These are phyloP conservation scores for Sebastes nivosus DNA, from an alignment of 2,797 vertebrate species.

Conservation along the genomic window DNA sequence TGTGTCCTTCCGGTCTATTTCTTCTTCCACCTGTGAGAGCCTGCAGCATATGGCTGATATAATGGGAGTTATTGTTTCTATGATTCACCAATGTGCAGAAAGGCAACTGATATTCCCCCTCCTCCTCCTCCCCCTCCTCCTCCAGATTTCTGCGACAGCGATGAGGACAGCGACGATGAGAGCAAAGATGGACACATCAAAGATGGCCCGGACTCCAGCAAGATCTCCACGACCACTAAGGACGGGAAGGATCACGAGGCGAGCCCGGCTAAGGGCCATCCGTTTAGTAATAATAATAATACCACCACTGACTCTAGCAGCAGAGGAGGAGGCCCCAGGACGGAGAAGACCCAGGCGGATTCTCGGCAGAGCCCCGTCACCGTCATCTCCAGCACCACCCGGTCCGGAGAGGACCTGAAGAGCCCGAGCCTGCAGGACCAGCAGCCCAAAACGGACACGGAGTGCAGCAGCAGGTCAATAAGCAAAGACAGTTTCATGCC, in stretches of 20 bases:
- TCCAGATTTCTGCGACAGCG: conserved; percentile 93
- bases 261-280: conserved; percentile 79
- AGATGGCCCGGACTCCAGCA: conserved; percentile 88
- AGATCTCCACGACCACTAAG: conserved; percentile 92
- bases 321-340: conserved; percentile 79
- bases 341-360: conserved; percentile 89
- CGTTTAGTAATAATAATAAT: conserved; percentile 54
- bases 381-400: conserved; percentile 92
- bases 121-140: neutral
- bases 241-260: conserved; percentile 84
- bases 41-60: no score
- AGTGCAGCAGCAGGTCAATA: conserved; percentile 79
- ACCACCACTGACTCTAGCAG: conserved; percentile 67
- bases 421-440: conserved; percentile 81
- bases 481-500: conserved; percentile 90
- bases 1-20: neutral
- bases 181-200: conserved; percentile 90
- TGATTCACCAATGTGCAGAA: neutral
- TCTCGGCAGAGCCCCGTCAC: conserved; percentile 92
- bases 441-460: conserved; percentile 83
- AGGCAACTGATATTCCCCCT: neutral
- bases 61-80: neutral
- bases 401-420: conserved; percentile 86
- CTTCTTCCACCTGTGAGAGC: neutral
- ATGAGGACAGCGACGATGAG: conserved; percentile 94